Conservation (phyloP, 2,888 invertebrate genomes). For the Mesochorus sp. region DNA sequence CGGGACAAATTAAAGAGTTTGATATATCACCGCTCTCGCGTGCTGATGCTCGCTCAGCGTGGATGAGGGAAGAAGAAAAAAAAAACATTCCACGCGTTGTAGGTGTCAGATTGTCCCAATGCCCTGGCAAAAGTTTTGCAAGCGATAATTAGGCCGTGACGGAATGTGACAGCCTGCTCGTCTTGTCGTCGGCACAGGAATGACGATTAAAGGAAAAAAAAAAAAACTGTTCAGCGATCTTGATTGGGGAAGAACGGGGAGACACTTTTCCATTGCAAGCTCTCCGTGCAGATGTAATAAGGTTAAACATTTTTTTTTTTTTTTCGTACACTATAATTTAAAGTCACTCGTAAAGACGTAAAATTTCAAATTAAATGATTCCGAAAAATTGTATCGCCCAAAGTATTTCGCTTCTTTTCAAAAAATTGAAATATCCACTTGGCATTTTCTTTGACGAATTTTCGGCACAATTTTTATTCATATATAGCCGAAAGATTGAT, state of each 20-base stretch:
- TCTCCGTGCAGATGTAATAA: background rate
- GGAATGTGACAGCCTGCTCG: conserved; percentile 56
- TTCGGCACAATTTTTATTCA: no score
- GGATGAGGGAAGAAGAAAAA: background rate
- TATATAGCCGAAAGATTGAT: no score
- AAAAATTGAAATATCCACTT: no score
- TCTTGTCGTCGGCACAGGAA: conserved; percentile 48
- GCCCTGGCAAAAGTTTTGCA: conserved; percentile 38
- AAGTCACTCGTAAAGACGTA: no score
- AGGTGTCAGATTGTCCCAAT: conserved; percentile 56
- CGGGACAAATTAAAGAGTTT: background rate
- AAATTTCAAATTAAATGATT: no score
- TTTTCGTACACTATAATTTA: background rate
- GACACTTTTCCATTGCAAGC: background rate
- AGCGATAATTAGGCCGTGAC: conserved; percentile 76
- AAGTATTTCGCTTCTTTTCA: no score
- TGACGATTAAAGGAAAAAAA: conserved; percentile 43
- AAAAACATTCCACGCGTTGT: conserved; percentile 3
- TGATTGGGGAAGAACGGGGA: no score
- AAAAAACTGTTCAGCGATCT: no score
- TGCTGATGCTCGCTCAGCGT: background rate
- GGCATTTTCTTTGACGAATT: no score
- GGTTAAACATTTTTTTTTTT: background rate
- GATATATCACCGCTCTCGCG: background rate
- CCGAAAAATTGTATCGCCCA: no score